phyloP scores from a whole-genome alignment of 2,888 invertebrate genomes.

The Arrhopalites spinosus region DNA sequence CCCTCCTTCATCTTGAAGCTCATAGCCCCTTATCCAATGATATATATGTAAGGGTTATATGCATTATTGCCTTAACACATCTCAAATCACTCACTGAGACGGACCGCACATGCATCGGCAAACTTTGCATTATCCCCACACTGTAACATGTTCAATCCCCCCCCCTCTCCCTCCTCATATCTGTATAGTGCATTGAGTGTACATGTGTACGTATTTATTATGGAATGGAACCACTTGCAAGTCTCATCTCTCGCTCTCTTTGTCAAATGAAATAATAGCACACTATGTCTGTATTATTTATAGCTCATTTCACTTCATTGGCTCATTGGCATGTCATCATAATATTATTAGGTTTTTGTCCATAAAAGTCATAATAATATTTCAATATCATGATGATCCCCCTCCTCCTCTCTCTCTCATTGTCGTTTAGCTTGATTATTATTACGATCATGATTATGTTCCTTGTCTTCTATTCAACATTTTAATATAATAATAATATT shows the following conservation, averaged over 20 bases:
- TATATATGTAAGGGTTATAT: background rate
- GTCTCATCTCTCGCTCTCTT: background rate
- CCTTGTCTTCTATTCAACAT: too few relatives aligned
- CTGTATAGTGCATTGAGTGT: background rate
- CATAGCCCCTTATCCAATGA: slow-evolving; percentile 1
- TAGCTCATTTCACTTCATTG: background rate
- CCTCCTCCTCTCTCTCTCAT: too few relatives aligned
- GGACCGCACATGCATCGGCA: slow-evolving; percentile 30
- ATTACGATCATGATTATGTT: too few relatives aligned
- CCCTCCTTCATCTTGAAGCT: too few relatives aligned
- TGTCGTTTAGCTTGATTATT: too few relatives aligned
- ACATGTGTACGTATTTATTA: too few relatives aligned
- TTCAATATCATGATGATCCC: too few relatives aligned
- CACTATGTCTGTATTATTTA: background rate
- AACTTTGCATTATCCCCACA: slow-evolving; percentile 9
- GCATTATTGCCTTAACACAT: slow-evolving; percentile 23
- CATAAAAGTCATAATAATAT: too few relatives aligned
- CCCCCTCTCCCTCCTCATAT: background rate
- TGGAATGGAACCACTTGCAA: too few relatives aligned
- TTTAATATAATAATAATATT: too few relatives aligned
- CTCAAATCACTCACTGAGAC: slow-evolving; percentile 31
- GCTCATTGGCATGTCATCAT: background rate
- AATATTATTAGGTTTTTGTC: background rate
- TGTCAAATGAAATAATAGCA: background rate
- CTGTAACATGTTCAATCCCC: background rate